Percentiles rank a stretch among this genome's conserved stretches.
These are phyloP conservation scores for Margarornis squamiger DNA, from an alignment of 2,797 vertebrate genomes.

Conservation along the genomic window DNA sequence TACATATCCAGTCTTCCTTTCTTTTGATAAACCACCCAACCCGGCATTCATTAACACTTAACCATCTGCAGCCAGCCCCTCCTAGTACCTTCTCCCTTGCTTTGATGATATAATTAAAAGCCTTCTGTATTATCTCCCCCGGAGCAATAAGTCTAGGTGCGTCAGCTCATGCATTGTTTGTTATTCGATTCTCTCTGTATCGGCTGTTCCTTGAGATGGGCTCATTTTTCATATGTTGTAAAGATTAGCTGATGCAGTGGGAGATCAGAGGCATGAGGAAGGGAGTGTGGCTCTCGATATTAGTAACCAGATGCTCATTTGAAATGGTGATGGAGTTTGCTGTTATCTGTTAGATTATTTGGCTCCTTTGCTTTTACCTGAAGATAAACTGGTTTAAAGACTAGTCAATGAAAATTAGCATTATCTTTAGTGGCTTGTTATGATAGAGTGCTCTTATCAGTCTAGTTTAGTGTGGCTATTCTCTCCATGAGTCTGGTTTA, in stretches of 20 bases:
- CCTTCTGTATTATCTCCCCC: slow-evolving; percentile 33
- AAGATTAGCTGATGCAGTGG: slow-evolving; percentile 52
- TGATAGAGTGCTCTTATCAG: slow-evolving; percentile 34
- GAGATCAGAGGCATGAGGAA: slow-evolving; percentile 42
- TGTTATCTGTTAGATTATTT: slow-evolving; percentile 60
- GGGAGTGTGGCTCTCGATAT: not conserved
- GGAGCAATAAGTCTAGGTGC: slow-evolving; percentile 5
- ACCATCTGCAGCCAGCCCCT: slow-evolving; percentile 54
- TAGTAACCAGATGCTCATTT: slow-evolving; percentile 62
- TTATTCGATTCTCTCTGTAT: not conserved
- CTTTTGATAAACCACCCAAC: slow-evolving; percentile 56
- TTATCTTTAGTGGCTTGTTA: slow-evolving; percentile 37
- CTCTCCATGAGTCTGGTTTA: slow-evolving; percentile 21
- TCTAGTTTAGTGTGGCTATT: slow-evolving; percentile 27
- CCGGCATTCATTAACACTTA: slow-evolving; percentile 50
- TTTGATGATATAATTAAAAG: slow-evolving; percentile 63
- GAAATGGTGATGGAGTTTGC: slow-evolving; percentile 48
- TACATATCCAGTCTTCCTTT: slow-evolving; percentile 26
- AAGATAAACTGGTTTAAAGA: slow-evolving; percentile 44
- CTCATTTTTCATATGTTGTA: slow-evolving; percentile 55
- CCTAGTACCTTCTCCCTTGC: slow-evolving; percentile 31
- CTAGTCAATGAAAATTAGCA: slow-evolving; percentile 18
- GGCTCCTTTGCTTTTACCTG: slow-evolving; percentile 47
- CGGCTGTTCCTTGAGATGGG: not conserved
- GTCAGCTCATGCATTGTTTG: slow-evolving; percentile 31